phyloP scores from a whole-genome alignment of 2,797 vertebrate species.

The Manis pentadactyla region DNA sequence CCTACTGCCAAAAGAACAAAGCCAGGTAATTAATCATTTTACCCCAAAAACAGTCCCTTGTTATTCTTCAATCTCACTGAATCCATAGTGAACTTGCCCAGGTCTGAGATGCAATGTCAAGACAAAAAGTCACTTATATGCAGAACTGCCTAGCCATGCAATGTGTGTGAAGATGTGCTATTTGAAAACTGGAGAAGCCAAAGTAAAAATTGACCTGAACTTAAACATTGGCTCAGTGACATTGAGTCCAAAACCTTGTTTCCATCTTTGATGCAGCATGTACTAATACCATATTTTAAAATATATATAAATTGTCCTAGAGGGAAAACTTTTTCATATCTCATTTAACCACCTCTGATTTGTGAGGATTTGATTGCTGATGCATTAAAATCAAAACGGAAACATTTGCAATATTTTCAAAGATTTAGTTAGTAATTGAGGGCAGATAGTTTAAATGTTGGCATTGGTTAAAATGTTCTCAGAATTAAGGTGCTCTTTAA shows the following conservation, averaged over 20 bases:
- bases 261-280: neutral
- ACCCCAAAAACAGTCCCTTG: no score
- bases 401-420: constrained; percentile 26
- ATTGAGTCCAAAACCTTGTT: neutral
- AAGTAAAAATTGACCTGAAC: neutral
- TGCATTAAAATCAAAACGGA: neutral
- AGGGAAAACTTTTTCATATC: neutral
- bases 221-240: neutral
- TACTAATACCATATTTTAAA: neutral
- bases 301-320: neutral
- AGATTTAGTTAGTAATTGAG: neutral
- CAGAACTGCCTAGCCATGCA: neutral
- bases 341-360: constrained; percentile 13
- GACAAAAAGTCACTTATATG: neutral
- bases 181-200: neutral
- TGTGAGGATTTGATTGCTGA: neutral
- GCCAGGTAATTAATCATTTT: no score
- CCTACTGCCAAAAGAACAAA: no score
- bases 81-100: no score
- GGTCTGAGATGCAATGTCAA: no score
- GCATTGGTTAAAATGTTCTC: constrained; percentile 35
- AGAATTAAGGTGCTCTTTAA: constrained; percentile 35
- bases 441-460: constrained; percentile 15
- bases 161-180: neutral
- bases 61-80: no score